phyloP scores from a whole-genome alignment of 2,888 invertebrate genomes.

The Volucella inflata region DNA sequence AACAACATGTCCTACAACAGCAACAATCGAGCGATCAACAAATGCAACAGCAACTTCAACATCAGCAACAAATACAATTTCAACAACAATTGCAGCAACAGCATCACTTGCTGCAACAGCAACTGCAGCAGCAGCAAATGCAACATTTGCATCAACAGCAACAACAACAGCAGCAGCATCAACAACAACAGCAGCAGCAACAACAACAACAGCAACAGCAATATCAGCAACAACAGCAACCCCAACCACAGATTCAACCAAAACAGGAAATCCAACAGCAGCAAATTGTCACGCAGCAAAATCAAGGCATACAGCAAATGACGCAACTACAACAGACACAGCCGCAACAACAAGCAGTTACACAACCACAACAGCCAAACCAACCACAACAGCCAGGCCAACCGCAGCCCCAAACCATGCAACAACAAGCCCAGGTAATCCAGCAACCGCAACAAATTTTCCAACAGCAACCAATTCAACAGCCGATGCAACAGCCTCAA shows the following conservation, averaged over 20 bases:
- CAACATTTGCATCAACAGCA: conserved; percentile 86
- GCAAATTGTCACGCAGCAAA: conserved; percentile 66
- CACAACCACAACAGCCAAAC: conserved; percentile 11
- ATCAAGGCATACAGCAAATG: conserved; percentile 74
- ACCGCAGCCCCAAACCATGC: conserved; percentile 76
- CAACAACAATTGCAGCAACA: conserved; percentile 85
- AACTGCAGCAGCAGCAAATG: conserved; percentile 85
- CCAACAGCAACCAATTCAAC: conserved; percentile 76
- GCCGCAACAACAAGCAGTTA: conserved; percentile 12
- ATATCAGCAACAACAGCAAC: conserved; percentile 74
- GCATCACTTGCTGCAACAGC: conserved; percentile 84
- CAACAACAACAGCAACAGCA: conserved; percentile 78
- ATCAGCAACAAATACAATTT: conserved; percentile 85
- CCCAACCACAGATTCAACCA: conserved; percentile 77
- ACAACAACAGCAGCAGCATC: conserved; percentile 83
- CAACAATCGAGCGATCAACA: conserved; percentile 77
- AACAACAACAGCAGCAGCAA: conserved; percentile 78
- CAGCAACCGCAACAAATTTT: conserved; percentile 61
- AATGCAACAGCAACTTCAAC: conserved; percentile 83
- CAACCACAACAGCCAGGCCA: conserved; percentile 56
- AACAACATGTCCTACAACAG: conserved; percentile 78
- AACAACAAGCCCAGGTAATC: conserved; percentile 56
- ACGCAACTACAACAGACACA: conserved; percentile 44
- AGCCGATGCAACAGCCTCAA: conserved; percentile 75
- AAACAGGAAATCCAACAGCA: conserved; percentile 60